Evolutionary conservation across 2,797 vertebrate genomes (phyloP), one percentile per base, ranked within the genome.

Genomic region (Tympanoctomys barrerae): DNA sequence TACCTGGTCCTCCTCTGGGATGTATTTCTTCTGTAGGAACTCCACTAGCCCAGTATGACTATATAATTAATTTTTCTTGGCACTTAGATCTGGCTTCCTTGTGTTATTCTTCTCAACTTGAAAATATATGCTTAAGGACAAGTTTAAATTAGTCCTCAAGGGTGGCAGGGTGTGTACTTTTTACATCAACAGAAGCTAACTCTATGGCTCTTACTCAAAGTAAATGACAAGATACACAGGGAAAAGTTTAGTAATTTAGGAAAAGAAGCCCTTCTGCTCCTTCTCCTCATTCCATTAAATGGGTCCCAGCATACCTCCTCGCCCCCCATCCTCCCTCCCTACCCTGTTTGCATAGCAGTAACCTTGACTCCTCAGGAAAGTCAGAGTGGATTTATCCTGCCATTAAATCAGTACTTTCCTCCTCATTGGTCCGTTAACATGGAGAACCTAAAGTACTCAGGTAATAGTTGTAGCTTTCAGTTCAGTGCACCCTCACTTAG

Each of bases 101-200:
- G n/a, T 86, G 96, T 49, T 96, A 71, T 75, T 91, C 79, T 79
- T 83, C 42, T 91, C 93, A 84, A 89, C 78, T 92, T 85, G 92
- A 96, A 94, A 96, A 93, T 94, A 89, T 33, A 68, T 81, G 54
- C 89, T 94, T 92, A 89, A 94, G 81, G 92, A 87, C 31, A 92
- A 88, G 66, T 97, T 96, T 93, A 95, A 95, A 92, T 95, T 95
- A 90, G 82, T 93, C 16, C 81, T 95, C 31, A 13, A 77, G 61
- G 85, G 28, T 79, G 78, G 66, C 77, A 49, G 61, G n/a, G 61
- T 59, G 31, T 86, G 36, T 66, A 36, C 71, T 91, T 77, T 95
- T 90, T 87, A 13, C 19, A 75, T n/a, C 59, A 83, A 71, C 54
- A 33, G 83, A 85, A 46, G 83, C 18, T 59, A 39, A 24, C 24